phyloP scores from a whole-genome alignment of 30 jellyfish, hydroid and myxozoan genomes.

The Catostylus mosaicus region DNA sequence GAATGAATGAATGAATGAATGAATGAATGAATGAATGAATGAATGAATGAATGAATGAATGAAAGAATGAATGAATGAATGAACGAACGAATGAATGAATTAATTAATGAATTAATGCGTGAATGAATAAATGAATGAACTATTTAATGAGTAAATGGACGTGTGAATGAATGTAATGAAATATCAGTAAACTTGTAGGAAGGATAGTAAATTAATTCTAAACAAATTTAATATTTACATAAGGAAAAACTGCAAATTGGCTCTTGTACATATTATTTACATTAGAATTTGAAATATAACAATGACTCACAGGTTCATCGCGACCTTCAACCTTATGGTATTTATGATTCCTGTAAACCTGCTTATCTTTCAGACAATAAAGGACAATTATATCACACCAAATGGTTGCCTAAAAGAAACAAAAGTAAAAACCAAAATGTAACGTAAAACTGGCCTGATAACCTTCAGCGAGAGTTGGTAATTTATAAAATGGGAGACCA shows the following conservation, averaged over 20 bases:
- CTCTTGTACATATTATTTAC: no score
- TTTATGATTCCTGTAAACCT: slow-evolving; percentile 72
- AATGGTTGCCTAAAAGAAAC: slow-evolving; percentile 74
- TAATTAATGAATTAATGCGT: neutral
- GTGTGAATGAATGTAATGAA: neutral
- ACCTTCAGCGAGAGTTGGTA: no score
- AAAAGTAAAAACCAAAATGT: no score
- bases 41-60: neutral
- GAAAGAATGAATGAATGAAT: neutral
- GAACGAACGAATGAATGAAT: neutral
- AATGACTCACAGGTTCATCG: slow-evolving; percentile 32
- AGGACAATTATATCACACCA: slow-evolving; percentile 89
- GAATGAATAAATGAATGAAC: neutral
- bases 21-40: neutral
- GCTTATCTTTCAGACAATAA: slow-evolving; percentile 67
- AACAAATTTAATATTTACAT: no score
- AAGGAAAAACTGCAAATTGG: no score
- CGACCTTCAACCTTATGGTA: slow-evolving; percentile 71
- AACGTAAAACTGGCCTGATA: no score
- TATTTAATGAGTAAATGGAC: neutral
- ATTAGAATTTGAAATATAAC: neutral
- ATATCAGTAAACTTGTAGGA: no score
- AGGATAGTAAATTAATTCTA: no score
- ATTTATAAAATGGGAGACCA: no score
- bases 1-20: neutral